Evolutionary conservation across 2,113 vertebrate genomes (phyloP).

Genomic region (Sus scrofa): DNA sequence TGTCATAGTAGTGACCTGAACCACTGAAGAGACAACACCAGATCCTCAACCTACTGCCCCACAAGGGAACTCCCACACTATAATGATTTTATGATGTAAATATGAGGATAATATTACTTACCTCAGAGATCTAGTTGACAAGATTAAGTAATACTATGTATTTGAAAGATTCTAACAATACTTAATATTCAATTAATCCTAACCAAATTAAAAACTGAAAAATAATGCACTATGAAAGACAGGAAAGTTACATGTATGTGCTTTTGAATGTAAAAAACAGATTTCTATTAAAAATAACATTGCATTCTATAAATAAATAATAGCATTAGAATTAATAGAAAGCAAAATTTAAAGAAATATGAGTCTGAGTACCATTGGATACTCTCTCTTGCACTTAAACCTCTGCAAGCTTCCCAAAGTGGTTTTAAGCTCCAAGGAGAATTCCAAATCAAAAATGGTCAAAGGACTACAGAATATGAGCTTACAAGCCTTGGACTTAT

Average conservation of each 20-base stretch:
- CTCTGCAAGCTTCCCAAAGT: neutral
- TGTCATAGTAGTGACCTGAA: too few relatives aligned
- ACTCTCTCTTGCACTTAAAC: neutral
- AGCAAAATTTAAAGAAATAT: neutral
- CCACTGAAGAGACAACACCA: too few relatives aligned
- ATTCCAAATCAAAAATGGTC: neutral
- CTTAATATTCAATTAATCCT: neutral
- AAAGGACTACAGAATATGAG: neutral
- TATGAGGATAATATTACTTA: neutral
- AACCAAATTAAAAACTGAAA: conserved; percentile 18
- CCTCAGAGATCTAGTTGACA: neutral
- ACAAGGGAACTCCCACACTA: too few relatives aligned
- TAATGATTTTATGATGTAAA: neutral
- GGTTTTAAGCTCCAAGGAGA: neutral
- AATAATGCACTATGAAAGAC: neutral
- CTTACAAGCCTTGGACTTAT: neutral
- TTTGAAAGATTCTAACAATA: neutral
- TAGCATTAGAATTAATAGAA: conserved; percentile 31
- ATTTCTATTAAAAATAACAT: conserved; percentile 2
- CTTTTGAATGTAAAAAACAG: conserved; percentile 7
- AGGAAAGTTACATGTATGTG: neutral
- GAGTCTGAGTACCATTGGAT: neutral
- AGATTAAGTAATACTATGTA: neutral
- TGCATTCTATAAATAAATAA: neutral
- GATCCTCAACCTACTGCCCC: too few relatives aligned